Evolutionary conservation across 2,113 vertebrate genomes (phyloP), one percentile per base, ranked within the genome.

Genomic region (Tenebrosternarchus preto): DNA sequence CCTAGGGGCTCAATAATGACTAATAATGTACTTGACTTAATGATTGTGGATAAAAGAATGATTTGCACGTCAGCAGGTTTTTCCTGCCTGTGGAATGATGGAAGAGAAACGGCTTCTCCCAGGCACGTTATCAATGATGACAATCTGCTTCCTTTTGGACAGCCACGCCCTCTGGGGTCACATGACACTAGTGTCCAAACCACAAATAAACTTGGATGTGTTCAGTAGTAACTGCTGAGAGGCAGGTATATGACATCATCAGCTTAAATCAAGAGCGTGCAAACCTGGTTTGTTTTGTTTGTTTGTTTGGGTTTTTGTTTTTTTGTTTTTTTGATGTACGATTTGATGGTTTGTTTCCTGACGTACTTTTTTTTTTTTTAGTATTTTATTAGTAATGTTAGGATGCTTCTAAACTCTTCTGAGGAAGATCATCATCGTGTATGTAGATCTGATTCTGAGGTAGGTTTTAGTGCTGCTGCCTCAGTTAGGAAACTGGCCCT

Each of bases 141-240:
- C 88, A 89, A 88, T 89, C 86, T 75, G 68, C 68, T 80, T 77
- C 76, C 59, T 56, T 50, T 73, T 29, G 78, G 66, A 71, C 55
- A 82, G 76, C 81, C 73, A 68, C 78, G 43, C 72, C 64, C 27
- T 46, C 61, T 66, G 5, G 9, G 74, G 73, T 56, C 29, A 78
- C 61, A 67, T 71, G 83, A 86, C 70, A 67, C 46, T 76, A 57
- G 74, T 64, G 71, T 70, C 73, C 24, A 22, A 73, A 77, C 50
- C 67, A 77, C 73, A 72, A 68, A 76, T 80, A 78, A 77, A 83
- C 78, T 79, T 33, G 31, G 75, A 9, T 81, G 70, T 59, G 75
- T 82, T 69, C 77, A 70, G 66, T 80, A 73, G 79, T 72, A 84
- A 75, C 73, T 11, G 36, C 82, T 50, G 69, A 64, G 78, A 70